A percentile compares a stretch with the other conserved stretches of the same genome.
These are phyloP conservation scores for Coleophora deauratella DNA, from an alignment of 2,888 invertebrate species.

Conservation along the genomic window DNA sequence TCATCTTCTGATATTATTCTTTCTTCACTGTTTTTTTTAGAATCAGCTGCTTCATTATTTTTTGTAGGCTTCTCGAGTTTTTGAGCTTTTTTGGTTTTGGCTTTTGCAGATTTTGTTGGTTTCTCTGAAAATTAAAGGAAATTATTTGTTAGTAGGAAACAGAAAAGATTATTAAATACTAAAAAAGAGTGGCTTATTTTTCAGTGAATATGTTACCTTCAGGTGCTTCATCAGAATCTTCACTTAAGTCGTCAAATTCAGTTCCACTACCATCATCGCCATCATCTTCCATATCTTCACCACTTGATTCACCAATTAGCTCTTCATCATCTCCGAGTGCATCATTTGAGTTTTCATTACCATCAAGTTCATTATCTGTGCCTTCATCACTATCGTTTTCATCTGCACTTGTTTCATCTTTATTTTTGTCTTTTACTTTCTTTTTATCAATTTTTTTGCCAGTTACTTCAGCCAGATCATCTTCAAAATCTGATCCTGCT, in stretches of 20 bases:
- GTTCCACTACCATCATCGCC: constrained; percentile 15
- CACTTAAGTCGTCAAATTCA: constrained; percentile 15
- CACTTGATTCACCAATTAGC: constrained; percentile 14
- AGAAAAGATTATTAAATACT: too few species aligned
- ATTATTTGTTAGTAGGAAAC: background rate
- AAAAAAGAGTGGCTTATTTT: too few species aligned
- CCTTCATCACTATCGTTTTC: constrained; percentile 16
- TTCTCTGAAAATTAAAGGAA: constrained; percentile 28
- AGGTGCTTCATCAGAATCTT: constrained; percentile 29
- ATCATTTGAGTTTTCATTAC: constrained; percentile 17
- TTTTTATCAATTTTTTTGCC: constrained; percentile 41
- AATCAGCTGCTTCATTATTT: constrained; percentile 14
- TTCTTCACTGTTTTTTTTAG: constrained; percentile 21
- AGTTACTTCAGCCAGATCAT: constrained; percentile 74
- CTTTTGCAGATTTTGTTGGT: constrained; percentile 21
- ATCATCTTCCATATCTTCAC: constrained; percentile 8
- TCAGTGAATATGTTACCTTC: too few species aligned
- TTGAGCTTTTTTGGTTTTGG: constrained; percentile 14
- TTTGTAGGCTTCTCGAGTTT: constrained; percentile 9
- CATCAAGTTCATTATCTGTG: constrained; percentile 17
- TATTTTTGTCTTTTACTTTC: constrained; percentile 16
- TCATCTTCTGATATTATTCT: constrained; percentile 44
- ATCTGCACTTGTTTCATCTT: constrained; percentile 9
- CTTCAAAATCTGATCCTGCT: constrained; percentile 76
- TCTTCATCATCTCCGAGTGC: constrained; percentile 17